Percentiles rank a stretch among this genome's conserved stretches.
These are phyloP conservation scores for Ethmia dodecea DNA, from an alignment of 2,888 invertebrate genomes.

Conservation along the genomic window DNA sequence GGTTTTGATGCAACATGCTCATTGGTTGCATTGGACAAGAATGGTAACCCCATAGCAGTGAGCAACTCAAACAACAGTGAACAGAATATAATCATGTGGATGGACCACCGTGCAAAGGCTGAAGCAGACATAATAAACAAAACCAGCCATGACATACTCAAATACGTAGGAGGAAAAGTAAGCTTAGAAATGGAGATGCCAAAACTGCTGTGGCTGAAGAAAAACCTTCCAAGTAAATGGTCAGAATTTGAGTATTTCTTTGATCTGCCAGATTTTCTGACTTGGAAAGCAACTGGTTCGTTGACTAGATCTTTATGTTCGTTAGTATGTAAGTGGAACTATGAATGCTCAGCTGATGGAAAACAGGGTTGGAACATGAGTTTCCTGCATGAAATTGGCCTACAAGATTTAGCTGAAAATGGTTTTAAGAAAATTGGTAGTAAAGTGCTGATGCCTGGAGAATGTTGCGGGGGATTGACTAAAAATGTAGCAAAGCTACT, in stretches of 20 bases:
- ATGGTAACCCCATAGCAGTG: constrained; percentile 83
- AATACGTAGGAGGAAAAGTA: constrained; percentile 93
- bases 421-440: constrained; percentile 84
- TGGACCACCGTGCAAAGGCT: constrained; percentile 91
- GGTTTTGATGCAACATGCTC: constrained; percentile 98
- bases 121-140: constrained; percentile 90
- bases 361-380: constrained; percentile 83
- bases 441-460: constrained; percentile 83
- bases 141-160: constrained; percentile 84
- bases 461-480: constrained; percentile 82
- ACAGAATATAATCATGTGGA: constrained; percentile 93
- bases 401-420: constrained; percentile 84
- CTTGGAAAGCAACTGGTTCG: constrained; percentile 92
- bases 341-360: constrained; percentile 80
- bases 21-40: constrained; percentile 86
- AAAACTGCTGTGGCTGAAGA: constrained; percentile 95
- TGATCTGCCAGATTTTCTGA: constrained; percentile 95
- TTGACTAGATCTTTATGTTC: constrained; percentile 91
- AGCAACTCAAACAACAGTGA: constrained; percentile 81
- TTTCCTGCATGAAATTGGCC: constrained; percentile 84
- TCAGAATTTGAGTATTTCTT: constrained; percentile 85
- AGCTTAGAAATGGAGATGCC: constrained; percentile 98
- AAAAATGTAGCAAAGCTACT: constrained; percentile 81
- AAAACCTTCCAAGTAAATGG: constrained; percentile 83
- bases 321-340: constrained; percentile 96